A percentile compares a stretch with the other conserved stretches of the same genome.
These are phyloP conservation scores for Parnassius mnemosyne DNA, from an alignment of 2,888 invertebrate genomes.

Conservation along the genomic window DNA sequence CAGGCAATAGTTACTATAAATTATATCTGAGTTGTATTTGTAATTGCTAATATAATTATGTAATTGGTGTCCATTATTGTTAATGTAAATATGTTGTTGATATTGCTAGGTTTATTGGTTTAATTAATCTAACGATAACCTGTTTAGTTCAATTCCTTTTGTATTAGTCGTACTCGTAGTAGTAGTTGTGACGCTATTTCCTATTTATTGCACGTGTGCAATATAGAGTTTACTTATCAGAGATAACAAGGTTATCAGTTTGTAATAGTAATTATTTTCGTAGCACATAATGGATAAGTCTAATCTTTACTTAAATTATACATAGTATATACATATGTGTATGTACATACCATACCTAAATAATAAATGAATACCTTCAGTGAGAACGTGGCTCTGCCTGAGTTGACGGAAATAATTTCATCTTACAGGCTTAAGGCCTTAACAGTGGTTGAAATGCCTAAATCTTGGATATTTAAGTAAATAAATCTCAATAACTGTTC, in stretches of 20 bases:
- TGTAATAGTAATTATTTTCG: conserved; percentile 1
- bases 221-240: background rate
- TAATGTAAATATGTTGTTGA: background rate
- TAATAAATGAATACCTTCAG: no score
- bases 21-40: no score
- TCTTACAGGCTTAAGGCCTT: no score
- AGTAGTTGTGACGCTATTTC: background rate
- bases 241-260: conserved; percentile 16
- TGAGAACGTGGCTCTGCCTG: no score
- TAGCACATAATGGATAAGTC: background rate
- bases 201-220: conserved; percentile 18
- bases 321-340: background rate
- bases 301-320: no score
- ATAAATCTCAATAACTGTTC: no score
- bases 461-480: no score
- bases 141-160: conserved; percentile 21
- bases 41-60: no score
- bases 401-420: no score
- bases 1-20: no score
- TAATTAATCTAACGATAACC: conserved; percentile 19
- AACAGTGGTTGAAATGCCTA: no score
- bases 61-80: background rate
- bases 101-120: conserved; percentile 2
- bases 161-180: background rate
- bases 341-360: no score